phyloP scores from a whole-genome alignment of 2,797 vertebrate species.

The Mormyrops boulengeri region DNA sequence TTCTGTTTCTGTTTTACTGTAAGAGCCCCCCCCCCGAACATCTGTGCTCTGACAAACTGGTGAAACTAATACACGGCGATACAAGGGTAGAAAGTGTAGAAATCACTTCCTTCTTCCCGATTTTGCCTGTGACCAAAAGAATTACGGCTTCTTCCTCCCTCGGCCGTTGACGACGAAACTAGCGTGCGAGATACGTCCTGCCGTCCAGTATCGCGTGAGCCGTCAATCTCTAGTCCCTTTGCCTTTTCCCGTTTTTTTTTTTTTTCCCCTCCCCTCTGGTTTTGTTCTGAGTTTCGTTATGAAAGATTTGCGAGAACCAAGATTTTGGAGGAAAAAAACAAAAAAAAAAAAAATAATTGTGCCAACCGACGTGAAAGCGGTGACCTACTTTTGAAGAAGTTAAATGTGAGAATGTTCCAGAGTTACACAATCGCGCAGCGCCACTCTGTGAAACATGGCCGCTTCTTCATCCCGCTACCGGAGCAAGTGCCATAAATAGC shows the following conservation, averaged over 20 bases:
- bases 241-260: background rate
- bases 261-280: background rate
- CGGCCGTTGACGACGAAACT: background rate
- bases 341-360: background rate
- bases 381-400: slow-evolving; percentile 11
- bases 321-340: background rate
- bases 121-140: background rate
- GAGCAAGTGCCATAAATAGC: background rate
- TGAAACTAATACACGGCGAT: background rate
- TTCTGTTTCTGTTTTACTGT: background rate
- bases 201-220: background rate
- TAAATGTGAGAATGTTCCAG: background rate
- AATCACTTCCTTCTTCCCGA: background rate
- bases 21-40: background rate
- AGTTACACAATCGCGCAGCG: background rate
- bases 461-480: background rate
- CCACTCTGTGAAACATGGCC: background rate
- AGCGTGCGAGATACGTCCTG: background rate
- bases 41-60: background rate
- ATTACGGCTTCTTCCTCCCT: background rate
- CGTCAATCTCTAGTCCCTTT: background rate
- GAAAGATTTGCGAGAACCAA: background rate
- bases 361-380: background rate
- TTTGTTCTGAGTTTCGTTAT: background rate
- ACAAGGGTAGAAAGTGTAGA: background rate